Evolutionary conservation across 2,113 vertebrate species (phyloP).

Genomic region (Crocuta crocuta): DNA sequence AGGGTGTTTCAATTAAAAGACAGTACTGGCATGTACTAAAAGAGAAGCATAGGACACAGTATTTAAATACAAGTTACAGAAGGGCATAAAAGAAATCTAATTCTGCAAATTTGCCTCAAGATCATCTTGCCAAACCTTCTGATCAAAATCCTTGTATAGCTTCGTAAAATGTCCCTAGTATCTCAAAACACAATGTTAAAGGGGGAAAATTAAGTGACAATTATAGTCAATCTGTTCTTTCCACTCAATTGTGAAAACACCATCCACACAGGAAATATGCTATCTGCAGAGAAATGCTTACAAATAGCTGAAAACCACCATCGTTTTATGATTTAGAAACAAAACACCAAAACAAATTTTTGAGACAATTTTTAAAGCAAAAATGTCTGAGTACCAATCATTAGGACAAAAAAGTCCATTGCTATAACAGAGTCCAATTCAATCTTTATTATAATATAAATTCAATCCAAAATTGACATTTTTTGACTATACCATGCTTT

Average conservation of each 20-base stretch:
- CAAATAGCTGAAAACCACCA: conserved; percentile 41
- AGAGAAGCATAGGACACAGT: neutral
- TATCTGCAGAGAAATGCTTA: conserved; percentile 59
- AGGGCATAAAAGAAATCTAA: conserved; percentile 43
- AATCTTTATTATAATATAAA: conserved; percentile 32
- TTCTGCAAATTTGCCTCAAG: conserved; percentile 13
- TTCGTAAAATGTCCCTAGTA: neutral
- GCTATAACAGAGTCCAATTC: conserved; percentile 47
- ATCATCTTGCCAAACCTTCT: conserved; percentile 8
- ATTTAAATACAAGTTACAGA: conserved; percentile 29
- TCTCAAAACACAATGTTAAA: conserved; percentile 55
- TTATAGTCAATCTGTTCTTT: conserved; percentile 11
- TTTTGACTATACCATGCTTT: neutral
- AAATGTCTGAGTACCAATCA: conserved; percentile 33
- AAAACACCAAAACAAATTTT: neutral
- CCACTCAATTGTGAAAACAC: conserved; percentile 31
- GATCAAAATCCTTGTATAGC: conserved; percentile 8
- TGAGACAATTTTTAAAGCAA: conserved; percentile 43
- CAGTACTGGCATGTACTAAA: neutral
- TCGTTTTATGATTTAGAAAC: conserved; percentile 45
- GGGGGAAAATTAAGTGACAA: conserved; percentile 47
- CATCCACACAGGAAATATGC: neutral
- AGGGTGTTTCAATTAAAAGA: conserved; percentile 32
- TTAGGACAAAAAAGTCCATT: conserved; percentile 10
- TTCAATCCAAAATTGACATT: neutral